Evolutionary conservation across 2,113 vertebrate genomes (phyloP), one percentile per base, ranked within the genome.

Genomic region (Onychostoma macrolepis): DNA sequence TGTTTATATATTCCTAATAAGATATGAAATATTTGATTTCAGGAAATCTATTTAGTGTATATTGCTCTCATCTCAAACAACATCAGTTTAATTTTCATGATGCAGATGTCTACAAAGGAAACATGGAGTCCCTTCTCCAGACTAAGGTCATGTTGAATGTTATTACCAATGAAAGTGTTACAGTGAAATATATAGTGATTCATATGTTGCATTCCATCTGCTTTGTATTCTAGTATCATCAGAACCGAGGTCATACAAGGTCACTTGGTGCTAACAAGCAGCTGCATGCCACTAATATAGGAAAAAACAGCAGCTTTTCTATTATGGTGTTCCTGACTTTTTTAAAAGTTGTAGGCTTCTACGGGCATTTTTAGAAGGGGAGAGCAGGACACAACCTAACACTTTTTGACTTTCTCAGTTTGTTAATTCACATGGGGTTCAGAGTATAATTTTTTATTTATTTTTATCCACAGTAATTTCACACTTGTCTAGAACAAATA

Each of bases 21-120:
- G 10, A 75, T 45, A 74, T 74, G 7, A 9, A 24, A 74, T 74
- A 75, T 75, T 75, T n/a, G 38, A 43, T 75, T 75, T 75, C 72
- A 43, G 72, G 30, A 75, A 75, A 75, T 75, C 36, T 75, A 26
- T 45, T 43, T 75, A 75, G 38, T 43, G 9, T 75, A 43, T n/a
- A 24, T 75, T 5, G 36, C 38, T 75, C 72, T 75, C 72, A 45
- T 74, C 71, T 7, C 9, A 74, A 74, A 74, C 72, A 76, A 76
- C 74, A 76, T 48, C 41, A 76, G 43, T 28, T 12, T 48, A 26
- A 17, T 28, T 41, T 15, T 76, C 21, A 76, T 48, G n/a, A 48
- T 17, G 9, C n/a, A 76, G 12, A 76, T 45, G 12, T 76, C 74
- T 26, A 26, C 74, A 45, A 76, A 48, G 28, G 53, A 56, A 56